Base-by-base conservation (phyloP, 2,797 vertebrate species). In the Anas flavirostris region DNA sequence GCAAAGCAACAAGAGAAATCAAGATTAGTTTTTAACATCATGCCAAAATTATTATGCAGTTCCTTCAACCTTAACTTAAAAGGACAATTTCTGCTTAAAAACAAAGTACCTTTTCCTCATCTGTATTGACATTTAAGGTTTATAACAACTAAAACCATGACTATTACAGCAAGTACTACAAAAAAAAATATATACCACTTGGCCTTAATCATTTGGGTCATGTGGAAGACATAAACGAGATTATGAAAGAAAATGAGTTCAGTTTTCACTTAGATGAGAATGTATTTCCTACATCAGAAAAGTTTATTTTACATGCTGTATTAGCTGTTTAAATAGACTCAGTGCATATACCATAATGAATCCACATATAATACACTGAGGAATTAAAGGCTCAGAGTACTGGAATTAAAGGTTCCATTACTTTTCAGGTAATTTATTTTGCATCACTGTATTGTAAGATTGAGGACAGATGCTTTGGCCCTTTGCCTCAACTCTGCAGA, bases 251-350 rank as follows among this genome's bases (percentile, higher is more conserved):
- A 92, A 95, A 90, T 91, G 14, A 93, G 91, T 93, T 89, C 87
- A 81, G 91, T 93, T 89, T 95, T 97, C 75, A 84, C 91, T 93
- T 85, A 91, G 88, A 96, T 94, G 87, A 94, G 75, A 95, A 97
- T 81, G 58, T 89, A 86, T 91, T 95, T 95, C 85, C 87, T 95
- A 96, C 82, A 84, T 93, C 70, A 96, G 86, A 94, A 94, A 97
- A 96, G 82, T 95, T 96, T 91, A 93, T 91, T 95, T 95, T 95
- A 91, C 87, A 86, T 70, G 74, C 91, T 93, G 91, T 95, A 97
- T 98, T 98, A 97, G 91, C 91, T 92, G 79, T 90, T 92, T 95
- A 97, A 97, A 94, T 97, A 93, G 94, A 89, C 81, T 96, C 83
- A 72, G 60, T 96, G 86, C 91, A 96, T 90, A 96, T 91, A 94